Base-by-base conservation (phyloP, 2,113 vertebrate genomes). In the Sander vitreus region DNA sequence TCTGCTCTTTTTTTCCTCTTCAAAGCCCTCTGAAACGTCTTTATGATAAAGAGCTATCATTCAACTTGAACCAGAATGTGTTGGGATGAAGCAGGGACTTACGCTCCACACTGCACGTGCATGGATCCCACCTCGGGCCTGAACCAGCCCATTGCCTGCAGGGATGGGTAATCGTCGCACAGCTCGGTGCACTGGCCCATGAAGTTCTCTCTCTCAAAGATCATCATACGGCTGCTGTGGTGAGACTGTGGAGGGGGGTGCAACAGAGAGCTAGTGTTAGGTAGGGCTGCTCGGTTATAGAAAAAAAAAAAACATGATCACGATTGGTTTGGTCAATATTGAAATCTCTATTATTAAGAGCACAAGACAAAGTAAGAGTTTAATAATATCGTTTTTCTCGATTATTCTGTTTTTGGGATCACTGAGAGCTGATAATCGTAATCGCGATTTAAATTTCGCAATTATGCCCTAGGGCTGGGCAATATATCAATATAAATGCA, bases 61-160 rank as follows among this genome's bases (percentile, higher is more conserved):
- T 36, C 21, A 65, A 45, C 4, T 2, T 54, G 33, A 71, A 48
- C 8, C 5, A 3, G 5, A 67, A 11, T 3, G 6, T 25, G 59
- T 27, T 1, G 5, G 0, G 33, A 11, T 48, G 12, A 63, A 6
- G 33, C 5, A 1, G 21, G 10, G 36, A 94, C 95, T 95, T 87
- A 95, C 95, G 94, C 95, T 63, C 95, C 95, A 65, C 91, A 91
- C 91, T 95, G 94, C 83, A 96, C 94, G 1, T 93, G 93, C 94
- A 95, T 95, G 90, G 95, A 96, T 67, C 95, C 95, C 65, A 96
- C 95, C 80, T 94, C 85, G 14, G 92, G 89, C 65, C 27, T 77
- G 62, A 86, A 84, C 95, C 95, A 96, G 81, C 95, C 95, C 95
- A 95, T 95, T 74, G 89, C 94, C 92, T 93, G 93, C 90, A 96